These are phyloP conservation scores for Indicator indicator DNA, from an alignment of 2,113 vertebrate genomes.

Conservation along the genomic window DNA sequence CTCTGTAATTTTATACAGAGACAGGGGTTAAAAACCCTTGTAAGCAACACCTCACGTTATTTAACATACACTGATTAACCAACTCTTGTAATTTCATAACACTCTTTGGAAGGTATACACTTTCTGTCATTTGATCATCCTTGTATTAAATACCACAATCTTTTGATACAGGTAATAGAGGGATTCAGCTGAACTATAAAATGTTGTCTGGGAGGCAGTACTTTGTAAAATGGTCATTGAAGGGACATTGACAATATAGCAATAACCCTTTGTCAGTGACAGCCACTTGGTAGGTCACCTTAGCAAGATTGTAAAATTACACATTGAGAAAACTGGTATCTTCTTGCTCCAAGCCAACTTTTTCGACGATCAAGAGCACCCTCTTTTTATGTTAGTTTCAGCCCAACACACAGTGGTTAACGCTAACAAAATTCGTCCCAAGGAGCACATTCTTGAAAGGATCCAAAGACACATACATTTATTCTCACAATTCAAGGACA, in stretches of 20 bases:
- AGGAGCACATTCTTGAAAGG: background rate
- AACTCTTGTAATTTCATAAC: background rate
- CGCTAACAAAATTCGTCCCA: background rate
- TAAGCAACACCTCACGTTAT: background rate
- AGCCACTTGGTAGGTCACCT: background rate
- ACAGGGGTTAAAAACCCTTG: background rate
- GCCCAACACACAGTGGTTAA: background rate
- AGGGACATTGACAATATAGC: background rate
- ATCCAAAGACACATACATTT: background rate
- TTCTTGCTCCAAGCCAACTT: background rate
- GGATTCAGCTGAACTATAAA: background rate
- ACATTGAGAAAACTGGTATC: background rate
- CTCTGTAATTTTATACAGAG: background rate
- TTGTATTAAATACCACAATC: background rate
- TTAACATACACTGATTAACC: background rate
- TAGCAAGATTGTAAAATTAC: background rate
- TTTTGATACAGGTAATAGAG: background rate
- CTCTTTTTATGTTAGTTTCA: background rate
- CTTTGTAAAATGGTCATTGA: background rate
- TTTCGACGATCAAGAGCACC: background rate
- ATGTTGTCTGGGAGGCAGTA: background rate
- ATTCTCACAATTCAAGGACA: background rate
- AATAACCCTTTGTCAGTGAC: background rate
- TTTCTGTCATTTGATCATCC: background rate
- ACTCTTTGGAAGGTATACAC: background rate